Evolutionary conservation across 2,113 vertebrate species (phyloP).

Genomic region (Mesitornis unicolor): DNA sequence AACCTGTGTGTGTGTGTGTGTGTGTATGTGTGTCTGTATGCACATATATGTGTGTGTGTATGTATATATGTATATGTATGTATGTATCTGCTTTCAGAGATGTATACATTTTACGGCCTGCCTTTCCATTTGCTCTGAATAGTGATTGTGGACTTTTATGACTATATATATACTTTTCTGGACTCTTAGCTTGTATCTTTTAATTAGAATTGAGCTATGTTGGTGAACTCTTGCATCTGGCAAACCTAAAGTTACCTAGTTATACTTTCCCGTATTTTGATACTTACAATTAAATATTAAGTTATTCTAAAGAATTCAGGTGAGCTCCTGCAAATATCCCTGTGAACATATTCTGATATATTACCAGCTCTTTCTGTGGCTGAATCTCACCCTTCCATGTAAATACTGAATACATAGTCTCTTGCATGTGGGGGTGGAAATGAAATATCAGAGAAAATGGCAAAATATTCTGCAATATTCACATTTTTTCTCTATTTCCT

Average conservation of each 20-base stretch:
- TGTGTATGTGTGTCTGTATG: no score
- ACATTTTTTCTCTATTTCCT: background rate
- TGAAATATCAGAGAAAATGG: background rate
- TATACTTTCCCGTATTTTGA: background rate
- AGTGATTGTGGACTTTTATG: background rate
- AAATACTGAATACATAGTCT: background rate
- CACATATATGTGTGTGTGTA: no score
- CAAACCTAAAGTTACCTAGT: background rate
- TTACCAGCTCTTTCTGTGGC: background rate
- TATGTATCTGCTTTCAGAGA: no score
- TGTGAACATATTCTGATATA: background rate
- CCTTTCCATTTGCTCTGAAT: background rate
- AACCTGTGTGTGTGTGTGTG: fast-evolving
- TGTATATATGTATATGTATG: no score
- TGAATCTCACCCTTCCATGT: background rate
- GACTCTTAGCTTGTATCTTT: background rate
- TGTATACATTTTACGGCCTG: background rate
- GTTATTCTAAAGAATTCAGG: background rate
- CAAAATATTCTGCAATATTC: background rate
- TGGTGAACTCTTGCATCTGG: background rate
- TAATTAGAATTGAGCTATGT: background rate
- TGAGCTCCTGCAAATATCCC: background rate
- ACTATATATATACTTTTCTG: background rate
- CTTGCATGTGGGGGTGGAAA: background rate
- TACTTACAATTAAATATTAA: background rate